Percentiles rank a stretch among this genome's conserved stretches.
phyloP scores from a whole-genome alignment of 2,113 vertebrate species.

The Sialia sialis region DNA sequence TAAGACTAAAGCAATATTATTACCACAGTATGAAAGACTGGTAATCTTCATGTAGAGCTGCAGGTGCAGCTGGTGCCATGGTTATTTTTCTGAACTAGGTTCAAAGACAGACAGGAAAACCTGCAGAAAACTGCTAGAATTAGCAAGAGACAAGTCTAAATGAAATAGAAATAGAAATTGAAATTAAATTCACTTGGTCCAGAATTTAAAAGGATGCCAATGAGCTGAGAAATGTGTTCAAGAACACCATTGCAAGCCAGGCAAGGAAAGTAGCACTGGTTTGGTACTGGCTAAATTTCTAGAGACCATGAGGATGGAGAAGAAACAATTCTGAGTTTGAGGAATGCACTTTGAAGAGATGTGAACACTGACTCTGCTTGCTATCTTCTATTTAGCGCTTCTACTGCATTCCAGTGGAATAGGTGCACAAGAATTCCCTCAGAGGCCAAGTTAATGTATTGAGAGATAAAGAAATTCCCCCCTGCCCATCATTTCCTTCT shows the following conservation, averaged over 20 bases:
- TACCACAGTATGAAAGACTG: background rate
- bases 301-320: background rate
- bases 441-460: background rate
- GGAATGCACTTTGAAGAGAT: background rate
- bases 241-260: background rate
- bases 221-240: background rate
- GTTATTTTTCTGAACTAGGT: background rate
- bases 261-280: background rate
- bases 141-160: background rate
- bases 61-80: background rate
- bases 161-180: background rate
- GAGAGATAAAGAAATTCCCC: background rate
- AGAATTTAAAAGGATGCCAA: background rate
- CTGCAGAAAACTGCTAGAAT: background rate
- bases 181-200: background rate
- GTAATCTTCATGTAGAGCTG: background rate
- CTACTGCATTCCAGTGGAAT: background rate
- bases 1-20: background rate
- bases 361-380: background rate
- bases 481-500: background rate
- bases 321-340: background rate
- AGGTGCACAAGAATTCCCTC: background rate
- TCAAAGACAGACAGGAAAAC: background rate
- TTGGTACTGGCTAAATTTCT: background rate
- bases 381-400: background rate